Conservation (phyloP, 2,113 vertebrate genomes). For the Addax nasomaculatus region DNA sequence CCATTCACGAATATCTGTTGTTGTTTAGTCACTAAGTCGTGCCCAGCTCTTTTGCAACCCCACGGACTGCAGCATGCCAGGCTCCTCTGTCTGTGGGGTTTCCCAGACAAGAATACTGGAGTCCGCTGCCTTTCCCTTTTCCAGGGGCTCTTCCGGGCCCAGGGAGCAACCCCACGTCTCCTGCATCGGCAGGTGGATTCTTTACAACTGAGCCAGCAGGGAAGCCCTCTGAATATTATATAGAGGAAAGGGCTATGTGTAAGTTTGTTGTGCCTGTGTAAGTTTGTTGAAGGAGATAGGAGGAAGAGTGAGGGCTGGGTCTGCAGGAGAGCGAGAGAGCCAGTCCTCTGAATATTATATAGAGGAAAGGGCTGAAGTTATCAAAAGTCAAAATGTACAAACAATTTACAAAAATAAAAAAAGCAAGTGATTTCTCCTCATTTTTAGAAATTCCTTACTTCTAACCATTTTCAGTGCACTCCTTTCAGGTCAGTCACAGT, state of each 20-base stretch:
- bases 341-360: background rate
- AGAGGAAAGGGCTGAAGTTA: background rate
- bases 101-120: background rate
- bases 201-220: background rate
- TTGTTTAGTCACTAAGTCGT: background rate
- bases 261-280: too few relatives aligned
- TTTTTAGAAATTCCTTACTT: background rate
- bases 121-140: background rate
- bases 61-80: background rate
- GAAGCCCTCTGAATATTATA: background rate
- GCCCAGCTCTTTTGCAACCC: background rate
- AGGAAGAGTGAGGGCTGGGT: too few relatives aligned
- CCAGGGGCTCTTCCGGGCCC: background rate
- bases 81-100: background rate
- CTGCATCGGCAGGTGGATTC: background rate
- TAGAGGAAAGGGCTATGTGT: background rate
- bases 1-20: background rate
- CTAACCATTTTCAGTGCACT: background rate
- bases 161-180: background rate
- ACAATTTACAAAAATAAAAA: background rate
- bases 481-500: background rate
- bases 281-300: too few relatives aligned
- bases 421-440: background rate
- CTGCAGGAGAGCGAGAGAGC: too few relatives aligned
- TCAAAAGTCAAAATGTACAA: background rate